A percentile compares a stretch with the other conserved stretches of the same genome.
These are phyloP conservation scores for Elysia chlorotica DNA, from an alignment of 1,140 invertebrate genomes.

Conservation along the genomic window DNA sequence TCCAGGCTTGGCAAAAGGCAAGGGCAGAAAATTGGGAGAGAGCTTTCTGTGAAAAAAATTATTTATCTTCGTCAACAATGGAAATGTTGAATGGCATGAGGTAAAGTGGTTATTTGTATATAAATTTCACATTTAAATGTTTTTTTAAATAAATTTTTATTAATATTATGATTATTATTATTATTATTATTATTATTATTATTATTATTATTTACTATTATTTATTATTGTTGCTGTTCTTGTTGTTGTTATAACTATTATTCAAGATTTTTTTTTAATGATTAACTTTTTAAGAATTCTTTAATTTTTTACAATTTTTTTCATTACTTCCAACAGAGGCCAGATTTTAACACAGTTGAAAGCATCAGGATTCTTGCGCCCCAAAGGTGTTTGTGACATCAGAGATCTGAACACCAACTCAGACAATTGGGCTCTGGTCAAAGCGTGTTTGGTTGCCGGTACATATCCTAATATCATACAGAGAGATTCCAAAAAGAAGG, in stretches of 20 bases:
- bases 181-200: neutral
- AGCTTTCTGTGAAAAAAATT: conserved; percentile 79
- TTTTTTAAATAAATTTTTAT: neutral
- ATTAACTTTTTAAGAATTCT: neutral
- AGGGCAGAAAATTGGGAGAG: conserved; percentile 72
- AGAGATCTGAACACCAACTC: conserved; percentile 82
- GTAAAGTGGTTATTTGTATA: conserved; percentile 30
- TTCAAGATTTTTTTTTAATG: neutral
- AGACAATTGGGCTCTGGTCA: conserved; percentile 89
- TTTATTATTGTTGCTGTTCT: neutral
- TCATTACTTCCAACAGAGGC: conserved; percentile 61
- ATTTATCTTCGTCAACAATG: conserved; percentile 81
- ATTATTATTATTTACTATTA: neutral
- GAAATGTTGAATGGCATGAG: conserved; percentile 76
- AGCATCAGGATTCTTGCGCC: conserved; percentile 81
- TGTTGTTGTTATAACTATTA: neutral
- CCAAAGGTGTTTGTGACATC: conserved; percentile 76
- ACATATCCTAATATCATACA: conserved; percentile 86
- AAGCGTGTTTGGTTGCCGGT: conserved; percentile 84
- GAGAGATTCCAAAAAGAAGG: neutral
- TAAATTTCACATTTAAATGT: neutral
- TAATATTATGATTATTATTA: neutral
- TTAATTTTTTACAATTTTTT: neutral
- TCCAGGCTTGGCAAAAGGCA: conserved; percentile 70
- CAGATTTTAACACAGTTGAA: conserved; percentile 85